A percentile compares a stretch with the other conserved stretches of the same genome.
Evolutionary conservation across 2,797 vertebrate genomes (phyloP).

Genomic region (Clarias platycephalus): DNA sequence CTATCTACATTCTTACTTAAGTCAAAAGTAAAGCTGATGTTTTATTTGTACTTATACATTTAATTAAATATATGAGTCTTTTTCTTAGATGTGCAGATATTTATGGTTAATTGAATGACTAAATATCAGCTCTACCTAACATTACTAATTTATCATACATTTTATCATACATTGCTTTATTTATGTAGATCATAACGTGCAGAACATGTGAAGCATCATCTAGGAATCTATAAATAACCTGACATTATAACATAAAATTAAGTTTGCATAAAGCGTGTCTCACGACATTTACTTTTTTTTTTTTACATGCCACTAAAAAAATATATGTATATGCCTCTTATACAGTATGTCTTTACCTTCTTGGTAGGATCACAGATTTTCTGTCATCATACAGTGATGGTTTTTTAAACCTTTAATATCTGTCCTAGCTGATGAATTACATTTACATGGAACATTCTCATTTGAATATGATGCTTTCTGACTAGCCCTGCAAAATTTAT

Average conservation of each 20-base stretch:
- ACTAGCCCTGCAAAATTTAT: neutral
- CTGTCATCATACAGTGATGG: neutral
- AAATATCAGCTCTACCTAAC: neutral
- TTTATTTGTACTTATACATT: neutral
- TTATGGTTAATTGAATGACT: neutral
- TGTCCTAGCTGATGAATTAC: neutral
- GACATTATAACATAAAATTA: neutral
- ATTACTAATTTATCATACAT: neutral
- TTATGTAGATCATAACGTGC: neutral
- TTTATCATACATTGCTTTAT: neutral
- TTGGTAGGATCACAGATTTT: neutral
- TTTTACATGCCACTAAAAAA: no score
- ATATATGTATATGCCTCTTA: neutral
- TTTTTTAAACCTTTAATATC: neutral
- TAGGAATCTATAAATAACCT: neutral
- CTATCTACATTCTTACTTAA: neutral
- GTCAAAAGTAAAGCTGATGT: neutral
- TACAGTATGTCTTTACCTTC: neutral
- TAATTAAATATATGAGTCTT: neutral
- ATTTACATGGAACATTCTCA: neutral
- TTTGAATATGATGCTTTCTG: neutral
- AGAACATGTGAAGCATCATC: neutral
- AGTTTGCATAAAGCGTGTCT: slow-evolving; percentile 2
- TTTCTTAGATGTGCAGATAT: neutral
- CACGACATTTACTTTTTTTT: neutral